phyloP scores from a whole-genome alignment of 2,113 vertebrate species.

The Microtus oregoni region DNA sequence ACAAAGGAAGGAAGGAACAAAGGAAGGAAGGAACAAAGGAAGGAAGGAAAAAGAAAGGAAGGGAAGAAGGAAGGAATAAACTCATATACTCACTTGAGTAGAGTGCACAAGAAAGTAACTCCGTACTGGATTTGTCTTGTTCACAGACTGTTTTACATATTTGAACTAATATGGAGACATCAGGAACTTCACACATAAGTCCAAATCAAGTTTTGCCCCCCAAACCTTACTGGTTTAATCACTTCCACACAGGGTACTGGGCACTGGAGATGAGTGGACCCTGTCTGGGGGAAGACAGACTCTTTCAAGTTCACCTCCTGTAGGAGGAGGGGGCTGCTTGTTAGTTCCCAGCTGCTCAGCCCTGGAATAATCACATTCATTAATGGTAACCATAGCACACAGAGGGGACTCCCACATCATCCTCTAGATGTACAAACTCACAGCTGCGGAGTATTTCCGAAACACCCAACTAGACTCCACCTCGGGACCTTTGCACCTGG shows the following conservation, averaged over 20 bases:
- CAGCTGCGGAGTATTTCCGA: background rate
- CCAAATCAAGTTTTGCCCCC: background rate
- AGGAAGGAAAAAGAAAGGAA: background rate
- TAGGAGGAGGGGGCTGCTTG: no score
- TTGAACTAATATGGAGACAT: conserved; percentile 29
- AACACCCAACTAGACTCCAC: background rate
- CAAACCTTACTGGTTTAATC: background rate
- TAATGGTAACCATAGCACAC: no score
- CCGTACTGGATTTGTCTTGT: background rate
- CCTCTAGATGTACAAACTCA: background rate
- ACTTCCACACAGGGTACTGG: background rate
- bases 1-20: no score
- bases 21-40: no score
- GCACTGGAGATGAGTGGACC: background rate
- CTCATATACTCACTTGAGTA: background rate
- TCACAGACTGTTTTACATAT: conserved; percentile 47
- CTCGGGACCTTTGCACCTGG: background rate
- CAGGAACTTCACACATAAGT: conserved; percentile 39
- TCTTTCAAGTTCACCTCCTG: background rate
- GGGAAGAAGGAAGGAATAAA: background rate
- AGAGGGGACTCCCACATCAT: no score
- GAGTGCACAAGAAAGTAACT: background rate
- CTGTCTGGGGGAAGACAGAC: background rate
- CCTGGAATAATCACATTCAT: no score
- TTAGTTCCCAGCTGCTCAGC: no score